Base-by-base conservation (phyloP, 2,888 invertebrate genomes). In the Dolichomitus sp. region DNA sequence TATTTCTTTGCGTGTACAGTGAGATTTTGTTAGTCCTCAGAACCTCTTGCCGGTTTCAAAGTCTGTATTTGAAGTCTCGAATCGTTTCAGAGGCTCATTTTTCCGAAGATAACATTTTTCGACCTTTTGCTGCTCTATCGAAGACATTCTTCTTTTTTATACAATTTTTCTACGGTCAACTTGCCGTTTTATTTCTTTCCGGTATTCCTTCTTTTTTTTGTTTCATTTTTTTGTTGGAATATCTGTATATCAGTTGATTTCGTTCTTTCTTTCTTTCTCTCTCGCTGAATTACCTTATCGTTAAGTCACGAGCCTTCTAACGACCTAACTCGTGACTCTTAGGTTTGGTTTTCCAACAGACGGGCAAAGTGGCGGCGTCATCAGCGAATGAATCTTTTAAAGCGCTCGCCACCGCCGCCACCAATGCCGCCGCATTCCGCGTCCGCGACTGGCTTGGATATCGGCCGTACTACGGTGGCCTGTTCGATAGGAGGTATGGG, bases 341-440 rank as follows among this genome's bases (percentile, higher is more conserved):
- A 98, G 98, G 98, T 98, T 97, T 98, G 98, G 98, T 98, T 98
- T 98, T 98, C 98, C 96, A 98, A 98, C 97, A 98, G 98, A 97
- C 97, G 98, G 95, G 98, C 98, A 95, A 98, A 98, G 96, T 98
- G 98, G 98, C 97, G 98, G 94, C 97, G 98, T 93, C 98, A 98
- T 95, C 98, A 98, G 94, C 97, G 98, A 94, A 98, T 98, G 97
- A 98, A 97, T 95, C 96, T 98, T 92, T 96, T 98, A 95, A 98
- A 98, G 94, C 97, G 97, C 89, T 96, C 96, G 91, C 96, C 96
- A 86, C 94, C 95, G 94, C 94, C 95, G 94, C 94, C 94, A 77
- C 83, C 83, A 40, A 73, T 79, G 68, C 95, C 95, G 91, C 88
- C 86, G 88, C 91, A 90, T 81, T 89, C 90, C 87, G 89, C 84